Percentiles rank a stretch among this genome's conserved stretches.
phyloP scores from a whole-genome alignment of 1,140 invertebrate genomes.

The Lepidurus couesii region DNA sequence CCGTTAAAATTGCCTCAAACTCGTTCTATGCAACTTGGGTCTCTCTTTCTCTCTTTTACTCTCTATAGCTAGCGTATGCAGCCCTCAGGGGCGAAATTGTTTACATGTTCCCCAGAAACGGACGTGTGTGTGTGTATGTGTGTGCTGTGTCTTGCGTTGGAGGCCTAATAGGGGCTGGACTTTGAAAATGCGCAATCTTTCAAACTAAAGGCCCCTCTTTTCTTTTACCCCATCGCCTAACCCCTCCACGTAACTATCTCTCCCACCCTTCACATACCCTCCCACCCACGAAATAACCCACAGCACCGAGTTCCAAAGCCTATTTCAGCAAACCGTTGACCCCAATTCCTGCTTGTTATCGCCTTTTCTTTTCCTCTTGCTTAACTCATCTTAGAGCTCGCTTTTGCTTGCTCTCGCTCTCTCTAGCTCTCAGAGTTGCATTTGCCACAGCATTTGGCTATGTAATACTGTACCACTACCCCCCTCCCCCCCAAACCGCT shows the following conservation, averaged over 20 bases:
- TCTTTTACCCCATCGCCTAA: neutral
- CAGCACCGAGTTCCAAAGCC: neutral
- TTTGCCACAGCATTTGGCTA: too few species aligned
- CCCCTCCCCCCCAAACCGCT: too few species aligned
- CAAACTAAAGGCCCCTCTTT: conserved; percentile 1
- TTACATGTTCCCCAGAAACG: conserved; percentile 21
- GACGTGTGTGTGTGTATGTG: conserved; percentile 8
- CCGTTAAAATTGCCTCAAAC: conserved; percentile 7
- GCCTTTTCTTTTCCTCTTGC: conserved; percentile 10
- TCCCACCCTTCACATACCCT: conserved; percentile 3
- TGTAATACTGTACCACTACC: too few species aligned
- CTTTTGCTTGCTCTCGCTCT: neutral
- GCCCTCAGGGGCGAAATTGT: neutral
- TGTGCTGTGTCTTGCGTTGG: neutral
- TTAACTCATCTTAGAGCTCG: neutral
- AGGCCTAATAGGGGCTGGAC: conserved; percentile 17
- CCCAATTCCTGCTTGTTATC: conserved; percentile 21
- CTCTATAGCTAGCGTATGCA: neutral
- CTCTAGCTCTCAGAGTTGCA: too few species aligned
- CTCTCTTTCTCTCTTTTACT: too few species aligned
- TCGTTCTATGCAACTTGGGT: neutral
- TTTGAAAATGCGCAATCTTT: conserved; percentile 11
- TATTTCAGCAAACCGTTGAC: conserved; percentile 19
- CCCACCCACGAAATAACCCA: conserved; percentile 16
- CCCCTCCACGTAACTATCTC: conserved; percentile 5